Evolutionary conservation across 1,140 invertebrate genomes (phyloP), one percentile per base, ranked within the genome.

Genomic region (Papilio aristodemus): DNA sequence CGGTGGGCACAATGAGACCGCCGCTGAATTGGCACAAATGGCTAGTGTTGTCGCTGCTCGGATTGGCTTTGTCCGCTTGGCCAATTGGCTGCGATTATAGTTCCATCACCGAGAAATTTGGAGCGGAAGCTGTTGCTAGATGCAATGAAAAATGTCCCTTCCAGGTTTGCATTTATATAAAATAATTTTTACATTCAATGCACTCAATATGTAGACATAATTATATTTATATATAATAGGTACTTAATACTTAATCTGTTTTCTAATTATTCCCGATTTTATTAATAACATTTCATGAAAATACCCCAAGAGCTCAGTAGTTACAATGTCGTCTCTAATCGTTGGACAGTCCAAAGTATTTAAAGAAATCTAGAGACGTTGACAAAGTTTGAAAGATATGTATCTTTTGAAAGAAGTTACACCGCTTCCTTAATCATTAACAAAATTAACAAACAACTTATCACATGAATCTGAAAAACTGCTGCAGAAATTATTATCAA

Each of bases 71-170:
- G 89, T 90, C 89, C 89, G 89, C 84, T 82, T 84, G 81, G 74
- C 85, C 87, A 91, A 90, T 91, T 91, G 89, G 81, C 76, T 88
- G 87, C 86, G 89, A 91, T 91, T 91, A 91, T 77, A 87, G 84
- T 83, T 84, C 86, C 87, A 89, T 87, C 87, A 88, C 87, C 74
- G 86, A 89, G 86, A 89, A 89, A 88, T 91, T 90, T 86, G 87
- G 89, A 90, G 78, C 89, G 89, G 89, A 91, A 89, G 89, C 89
- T 54, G 83, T 88, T 72, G 81, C 76, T 73, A 83, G 87, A 75
- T 91, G 89, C 84, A 88, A 85, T 83, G 87, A 91, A 81, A 91
- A 90, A 85, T 91, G 89, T 69, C 89, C 89, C 58, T 91, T 90
- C 75, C 87, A 91, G 87, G 89, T 91, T 78, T 62, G 81, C 63